These are phyloP conservation scores for Holothuria leucospilota DNA, from an alignment of 53 echinoderm and acorn worm species.

Conservation along the genomic window DNA sequence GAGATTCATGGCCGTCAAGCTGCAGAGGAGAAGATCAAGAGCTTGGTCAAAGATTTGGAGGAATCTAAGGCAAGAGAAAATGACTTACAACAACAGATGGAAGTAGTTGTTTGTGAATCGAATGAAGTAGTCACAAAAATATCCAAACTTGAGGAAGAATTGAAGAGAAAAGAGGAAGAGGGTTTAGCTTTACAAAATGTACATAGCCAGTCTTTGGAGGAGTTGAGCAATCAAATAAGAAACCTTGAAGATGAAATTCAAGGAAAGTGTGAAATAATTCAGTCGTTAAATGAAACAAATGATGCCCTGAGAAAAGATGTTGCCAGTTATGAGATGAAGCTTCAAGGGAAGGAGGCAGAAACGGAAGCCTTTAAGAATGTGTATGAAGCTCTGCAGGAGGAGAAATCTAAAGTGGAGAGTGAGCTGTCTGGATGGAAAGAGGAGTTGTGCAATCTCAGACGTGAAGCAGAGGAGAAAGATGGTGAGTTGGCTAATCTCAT, in stretches of 20 bases:
- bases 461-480: neutral
- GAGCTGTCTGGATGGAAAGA: neutral
- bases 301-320: neutral
- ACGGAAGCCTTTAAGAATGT: slow-evolving; percentile 35
- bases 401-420: slow-evolving; percentile 3
- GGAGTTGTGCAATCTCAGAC: neutral
- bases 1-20: neutral
- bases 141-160: slow-evolving; percentile 2
- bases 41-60: slow-evolving; percentile 27
- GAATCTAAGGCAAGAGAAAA: neutral
- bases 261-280: slow-evolving; percentile 10
- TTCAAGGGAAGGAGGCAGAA: slow-evolving; percentile 39
- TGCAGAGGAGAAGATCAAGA: neutral
- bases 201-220: neutral
- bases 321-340: slow-evolving; percentile 29
- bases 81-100: slow-evolving; percentile 22
- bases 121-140: neutral
- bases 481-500: neutral
- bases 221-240: neutral
- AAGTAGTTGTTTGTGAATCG: neutral
- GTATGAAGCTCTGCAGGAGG: slow-evolving; percentile 35
- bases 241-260: slow-evolving; percentile 1
- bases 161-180: neutral
- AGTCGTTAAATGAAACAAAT: neutral
- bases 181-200: neutral